Conservation (phyloP, 1,140 invertebrate species). For the Danaus melanippus region DNA sequence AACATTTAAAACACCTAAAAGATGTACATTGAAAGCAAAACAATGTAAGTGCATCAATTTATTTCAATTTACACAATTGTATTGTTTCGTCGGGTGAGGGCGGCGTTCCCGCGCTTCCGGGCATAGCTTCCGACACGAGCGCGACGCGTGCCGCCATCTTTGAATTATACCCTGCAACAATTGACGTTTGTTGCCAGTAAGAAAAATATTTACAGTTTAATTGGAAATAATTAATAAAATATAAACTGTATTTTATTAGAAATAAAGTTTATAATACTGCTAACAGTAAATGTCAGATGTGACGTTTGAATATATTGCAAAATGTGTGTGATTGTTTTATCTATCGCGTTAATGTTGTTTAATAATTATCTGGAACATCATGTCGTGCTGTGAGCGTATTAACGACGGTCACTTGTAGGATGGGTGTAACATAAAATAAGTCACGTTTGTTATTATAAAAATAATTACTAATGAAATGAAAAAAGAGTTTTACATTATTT, state of each 20-base stretch:
- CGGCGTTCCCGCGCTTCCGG: slow-evolving; percentile 57
- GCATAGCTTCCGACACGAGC: slow-evolving; percentile 57
- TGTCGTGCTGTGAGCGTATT: slow-evolving; percentile 38
- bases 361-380: slow-evolving; percentile 56
- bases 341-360: slow-evolving; percentile 58
- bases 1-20: too few relatives aligned
- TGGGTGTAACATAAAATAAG: slow-evolving; percentile 44
- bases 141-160: slow-evolving; percentile 65
- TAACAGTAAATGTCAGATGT: neutral
- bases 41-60: slow-evolving; percentile 63
- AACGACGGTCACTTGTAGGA: slow-evolving; percentile 32
- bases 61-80: slow-evolving; percentile 68
- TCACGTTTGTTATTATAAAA: slow-evolving; percentile 24
- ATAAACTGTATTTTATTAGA: slow-evolving; percentile 11
- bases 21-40: slow-evolving; percentile 32
- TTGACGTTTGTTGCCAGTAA: slow-evolving; percentile 41
- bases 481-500: too few relatives aligned
- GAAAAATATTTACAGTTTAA: slow-evolving; percentile 34
- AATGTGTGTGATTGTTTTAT: slow-evolving; percentile 53
- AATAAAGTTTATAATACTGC: slow-evolving; percentile 13
- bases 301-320: slow-evolving; percentile 19
- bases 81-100: slow-evolving; percentile 61
- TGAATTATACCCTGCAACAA: slow-evolving; percentile 58
- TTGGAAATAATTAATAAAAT: slow-evolving; percentile 4
- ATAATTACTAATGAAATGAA: too few relatives aligned